These are phyloP conservation scores for Recurvirostra avosetta DNA, from an alignment of 2,113 vertebrate species.

Conservation along the genomic window DNA sequence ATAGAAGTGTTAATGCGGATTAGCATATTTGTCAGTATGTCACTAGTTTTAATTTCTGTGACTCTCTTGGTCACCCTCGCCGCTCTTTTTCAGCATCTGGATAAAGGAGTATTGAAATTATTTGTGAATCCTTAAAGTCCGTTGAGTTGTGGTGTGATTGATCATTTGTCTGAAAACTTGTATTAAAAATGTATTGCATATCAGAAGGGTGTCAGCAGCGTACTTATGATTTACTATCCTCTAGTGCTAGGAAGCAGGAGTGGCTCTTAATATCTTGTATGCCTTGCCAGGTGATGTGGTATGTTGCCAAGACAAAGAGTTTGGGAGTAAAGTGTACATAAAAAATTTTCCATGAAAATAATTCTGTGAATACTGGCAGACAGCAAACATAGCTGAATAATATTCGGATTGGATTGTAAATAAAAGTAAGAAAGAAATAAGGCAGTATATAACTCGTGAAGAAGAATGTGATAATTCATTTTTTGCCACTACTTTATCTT, in stretches of 20 bases:
- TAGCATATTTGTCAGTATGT: not conserved
- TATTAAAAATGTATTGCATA: not conserved
- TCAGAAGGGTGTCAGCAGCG: not conserved
- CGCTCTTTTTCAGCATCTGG: not conserved
- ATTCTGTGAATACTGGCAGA: not conserved
- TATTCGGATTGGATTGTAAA: not conserved
- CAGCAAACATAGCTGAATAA: not conserved
- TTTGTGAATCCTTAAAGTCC: not conserved
- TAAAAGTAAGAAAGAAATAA: constrained; percentile 20
- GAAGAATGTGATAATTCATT: not conserved
- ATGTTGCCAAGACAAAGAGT: constrained; percentile 16
- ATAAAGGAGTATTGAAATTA: not conserved
- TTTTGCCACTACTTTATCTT: constrained; percentile 11
- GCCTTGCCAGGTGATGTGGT: constrained; percentile 6
- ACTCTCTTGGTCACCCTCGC: not conserved
- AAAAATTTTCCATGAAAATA: not conserved
- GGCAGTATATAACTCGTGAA: not conserved
- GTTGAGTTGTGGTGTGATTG: not conserved
- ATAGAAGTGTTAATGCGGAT: not conserved
- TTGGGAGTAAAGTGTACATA: not conserved
- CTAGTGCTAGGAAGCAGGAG: not conserved
- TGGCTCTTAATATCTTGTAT: not conserved
- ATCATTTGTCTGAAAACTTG: constrained; percentile 27
- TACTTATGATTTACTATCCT: constrained; percentile 2
- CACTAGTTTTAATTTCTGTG: not conserved